phyloP scores from a whole-genome alignment of 1,140 invertebrate genomes.

The Anthonomus grandis region DNA sequence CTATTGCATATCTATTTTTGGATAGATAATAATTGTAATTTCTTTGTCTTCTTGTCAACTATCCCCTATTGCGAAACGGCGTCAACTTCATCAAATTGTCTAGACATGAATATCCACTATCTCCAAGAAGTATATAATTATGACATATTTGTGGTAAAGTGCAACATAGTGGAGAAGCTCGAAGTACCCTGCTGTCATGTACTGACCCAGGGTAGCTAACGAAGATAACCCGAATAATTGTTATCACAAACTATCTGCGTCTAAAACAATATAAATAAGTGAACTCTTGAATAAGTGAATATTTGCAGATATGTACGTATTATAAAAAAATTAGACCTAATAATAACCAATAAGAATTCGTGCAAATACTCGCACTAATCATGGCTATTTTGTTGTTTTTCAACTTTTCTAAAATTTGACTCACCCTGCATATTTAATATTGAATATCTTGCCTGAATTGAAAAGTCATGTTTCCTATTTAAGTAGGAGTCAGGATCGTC shows the following conservation, averaged over 20 bases:
- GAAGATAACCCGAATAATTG: slow-evolving; percentile 33
- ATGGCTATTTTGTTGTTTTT: no score
- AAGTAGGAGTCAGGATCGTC: background rate
- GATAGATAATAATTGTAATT: slow-evolving; percentile 25
- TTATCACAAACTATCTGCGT: slow-evolving; percentile 30
- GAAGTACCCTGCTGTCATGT: slow-evolving; percentile 33
- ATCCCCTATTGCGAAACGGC: slow-evolving; percentile 27
- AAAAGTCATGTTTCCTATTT: slow-evolving; percentile 24
- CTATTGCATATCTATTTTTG: slow-evolving; percentile 27
- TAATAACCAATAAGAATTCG: no score
- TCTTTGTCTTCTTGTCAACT: slow-evolving; percentile 16
- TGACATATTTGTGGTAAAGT: slow-evolving; percentile 29
- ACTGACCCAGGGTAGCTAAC: slow-evolving; percentile 34
- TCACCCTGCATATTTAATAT: slow-evolving; percentile 1
- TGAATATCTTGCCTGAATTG: slow-evolving; percentile 27
- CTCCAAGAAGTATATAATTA: slow-evolving; percentile 28
- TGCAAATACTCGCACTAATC: no score
- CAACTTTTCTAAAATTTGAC: no score
- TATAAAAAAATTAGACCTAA: no score
- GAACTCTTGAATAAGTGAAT: no score
- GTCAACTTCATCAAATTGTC: slow-evolving; percentile 25
- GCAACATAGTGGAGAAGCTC: slow-evolving; percentile 21
- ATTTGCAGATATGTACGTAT: no score
- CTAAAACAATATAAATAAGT: slow-evolving; percentile 11
- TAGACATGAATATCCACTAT: slow-evolving; percentile 32